Conservation (phyloP, 2,888 invertebrate species). For the Agonopterix subpropinquella region DNA sequence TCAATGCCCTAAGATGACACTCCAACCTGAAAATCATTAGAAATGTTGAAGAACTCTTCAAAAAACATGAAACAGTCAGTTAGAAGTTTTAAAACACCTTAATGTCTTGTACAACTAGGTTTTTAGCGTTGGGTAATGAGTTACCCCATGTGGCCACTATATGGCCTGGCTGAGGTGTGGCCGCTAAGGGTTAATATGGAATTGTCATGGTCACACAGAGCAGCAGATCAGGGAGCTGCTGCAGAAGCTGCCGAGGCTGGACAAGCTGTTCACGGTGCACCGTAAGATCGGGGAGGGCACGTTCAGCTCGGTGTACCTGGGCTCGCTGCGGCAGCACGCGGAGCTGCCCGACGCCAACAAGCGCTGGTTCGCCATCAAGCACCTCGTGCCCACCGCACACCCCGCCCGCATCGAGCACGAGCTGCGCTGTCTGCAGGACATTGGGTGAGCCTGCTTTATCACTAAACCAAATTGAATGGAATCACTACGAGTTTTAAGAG, state of each 20-base stretch:
- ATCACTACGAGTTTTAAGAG: too few relatives aligned
- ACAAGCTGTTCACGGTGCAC: slow-evolving; percentile 79
- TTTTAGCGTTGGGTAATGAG: too few relatives aligned
- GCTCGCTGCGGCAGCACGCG: slow-evolving; percentile 75
- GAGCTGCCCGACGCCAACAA: slow-evolving; percentile 51
- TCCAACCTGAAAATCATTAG: too few relatives aligned
- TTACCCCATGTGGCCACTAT: too few relatives aligned
- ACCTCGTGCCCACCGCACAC: slow-evolving; percentile 90
- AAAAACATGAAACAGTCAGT: too few relatives aligned
- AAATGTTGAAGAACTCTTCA: too few relatives aligned
- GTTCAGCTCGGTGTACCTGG: slow-evolving; percentile 91
- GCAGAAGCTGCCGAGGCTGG: slow-evolving; percentile 75
- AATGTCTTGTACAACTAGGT: too few relatives aligned
- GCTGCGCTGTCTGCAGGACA: slow-evolving; percentile 84
- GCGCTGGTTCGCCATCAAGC: slow-evolving; percentile 87
- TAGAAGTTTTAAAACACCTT: too few relatives aligned
- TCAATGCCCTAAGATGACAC: too few relatives aligned
- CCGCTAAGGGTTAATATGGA: background rate
- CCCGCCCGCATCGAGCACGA: slow-evolving; percentile 88
- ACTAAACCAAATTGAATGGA: too few relatives aligned
- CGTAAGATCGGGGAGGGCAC: slow-evolving; percentile 89
- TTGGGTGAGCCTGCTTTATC: slow-evolving; percentile 72
- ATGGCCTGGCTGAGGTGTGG: too few relatives aligned
- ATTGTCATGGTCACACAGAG: slow-evolving; percentile 27
- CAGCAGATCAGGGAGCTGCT: slow-evolving; percentile 60